A percentile compares a stretch with the other conserved stretches of the same genome.
phyloP scores from a whole-genome alignment of 2,797 vertebrate genomes.

The Sebastes itinus region DNA sequence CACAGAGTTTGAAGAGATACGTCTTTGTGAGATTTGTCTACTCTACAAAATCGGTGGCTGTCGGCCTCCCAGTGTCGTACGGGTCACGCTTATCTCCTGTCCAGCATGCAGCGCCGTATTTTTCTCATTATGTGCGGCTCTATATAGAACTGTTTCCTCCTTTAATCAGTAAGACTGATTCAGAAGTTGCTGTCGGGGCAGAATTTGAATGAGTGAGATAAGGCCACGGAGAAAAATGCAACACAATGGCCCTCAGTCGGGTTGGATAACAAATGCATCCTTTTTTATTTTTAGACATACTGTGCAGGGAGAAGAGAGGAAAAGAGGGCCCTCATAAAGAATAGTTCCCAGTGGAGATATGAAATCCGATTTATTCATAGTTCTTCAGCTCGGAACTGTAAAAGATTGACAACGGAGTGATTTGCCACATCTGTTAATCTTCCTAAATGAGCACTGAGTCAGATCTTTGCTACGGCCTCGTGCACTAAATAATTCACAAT shows the following conservation, averaged over 20 bases:
- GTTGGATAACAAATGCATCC: slow-evolving; percentile 72
- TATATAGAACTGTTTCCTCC: slow-evolving; percentile 52
- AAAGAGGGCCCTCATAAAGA: slow-evolving; percentile 64
- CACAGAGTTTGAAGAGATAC: background rate
- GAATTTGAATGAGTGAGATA: slow-evolving; percentile 82
- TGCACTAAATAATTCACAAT: slow-evolving; percentile 82
- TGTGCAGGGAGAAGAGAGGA: slow-evolving; percentile 45
- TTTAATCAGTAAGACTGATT: slow-evolving; percentile 62
- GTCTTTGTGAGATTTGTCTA: slow-evolving; percentile 3
- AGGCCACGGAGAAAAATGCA: slow-evolving; percentile 65
- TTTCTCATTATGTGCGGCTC: slow-evolving; percentile 63
- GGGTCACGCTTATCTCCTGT: slow-evolving; percentile 53
- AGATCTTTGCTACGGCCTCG: slow-evolving; percentile 71
- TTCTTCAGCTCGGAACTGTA: slow-evolving; percentile 63
- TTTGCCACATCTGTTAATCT: slow-evolving; percentile 81
- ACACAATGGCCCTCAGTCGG: slow-evolving; percentile 67
- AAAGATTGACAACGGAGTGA: slow-evolving; percentile 77
- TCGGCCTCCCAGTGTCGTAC: background rate
- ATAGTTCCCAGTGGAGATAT: slow-evolving; percentile 64
- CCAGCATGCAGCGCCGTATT: slow-evolving; percentile 22
- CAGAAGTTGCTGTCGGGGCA: slow-evolving; percentile 74
- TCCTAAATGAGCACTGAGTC: slow-evolving; percentile 76
- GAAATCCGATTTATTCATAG: slow-evolving; percentile 77
- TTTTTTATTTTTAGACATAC: slow-evolving; percentile 64
- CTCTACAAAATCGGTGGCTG: slow-evolving; percentile 12